Conservation (phyloP, 2,888 invertebrate genomes). For the Trichopria drosophilae region DNA sequence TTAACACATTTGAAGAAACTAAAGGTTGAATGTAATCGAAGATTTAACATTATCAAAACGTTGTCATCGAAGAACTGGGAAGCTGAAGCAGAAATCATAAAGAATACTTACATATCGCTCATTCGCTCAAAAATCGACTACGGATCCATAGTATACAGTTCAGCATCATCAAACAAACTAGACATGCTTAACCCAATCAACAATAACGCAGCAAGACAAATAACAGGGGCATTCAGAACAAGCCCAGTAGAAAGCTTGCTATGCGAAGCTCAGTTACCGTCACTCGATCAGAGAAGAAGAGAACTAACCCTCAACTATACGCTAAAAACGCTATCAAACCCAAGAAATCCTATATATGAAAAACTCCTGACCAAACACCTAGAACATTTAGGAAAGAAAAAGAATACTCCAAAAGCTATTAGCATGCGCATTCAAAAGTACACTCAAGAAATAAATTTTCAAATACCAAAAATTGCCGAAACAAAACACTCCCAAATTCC, state of each 20-base stretch:
- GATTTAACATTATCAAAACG: slow-evolving; percentile 18
- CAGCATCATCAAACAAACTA: neutral
- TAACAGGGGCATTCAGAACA: slow-evolving; percentile 15
- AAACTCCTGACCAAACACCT: no score
- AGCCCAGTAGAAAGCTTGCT: slow-evolving; percentile 7
- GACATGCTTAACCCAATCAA: slow-evolving; percentile 9
- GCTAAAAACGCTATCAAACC: slow-evolving; percentile 2
- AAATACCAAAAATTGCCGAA: no score
- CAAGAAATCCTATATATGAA: neutral
- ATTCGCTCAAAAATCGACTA: no score
- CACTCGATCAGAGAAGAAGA: slow-evolving; percentile 9
- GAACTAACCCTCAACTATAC: neutral
- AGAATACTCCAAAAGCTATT: no score
- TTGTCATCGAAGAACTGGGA: slow-evolving; percentile 7
- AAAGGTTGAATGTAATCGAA: no score
- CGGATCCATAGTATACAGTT: no score
- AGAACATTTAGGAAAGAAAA: no score
- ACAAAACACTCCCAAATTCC: no score
- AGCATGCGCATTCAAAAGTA: no score
- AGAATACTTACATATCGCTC: no score
- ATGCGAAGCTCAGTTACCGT: neutral
- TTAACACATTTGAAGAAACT: slow-evolving; percentile 29
- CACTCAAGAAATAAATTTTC: no score
- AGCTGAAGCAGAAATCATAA: slow-evolving; percentile 4
- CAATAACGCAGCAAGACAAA: slow-evolving; percentile 11